Base-by-base conservation (phyloP, 2,888 invertebrate species). In the Apomyelois bistriatella region DNA sequence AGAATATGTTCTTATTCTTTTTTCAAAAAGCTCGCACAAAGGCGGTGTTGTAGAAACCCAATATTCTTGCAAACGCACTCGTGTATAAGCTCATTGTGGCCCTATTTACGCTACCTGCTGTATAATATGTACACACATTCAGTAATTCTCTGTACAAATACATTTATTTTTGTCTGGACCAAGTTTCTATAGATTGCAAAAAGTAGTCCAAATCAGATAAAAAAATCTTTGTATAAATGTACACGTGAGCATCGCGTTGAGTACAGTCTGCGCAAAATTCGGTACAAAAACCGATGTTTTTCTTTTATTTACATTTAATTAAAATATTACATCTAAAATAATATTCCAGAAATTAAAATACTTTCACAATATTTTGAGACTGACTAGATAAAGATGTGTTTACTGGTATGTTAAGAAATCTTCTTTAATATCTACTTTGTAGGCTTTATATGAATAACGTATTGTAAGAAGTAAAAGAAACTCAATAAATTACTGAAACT, bases 21-120 rank as follows among this genome's bases (percentile, higher is more conserved):
- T 60, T 64, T 67, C 62, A 41, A 53, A 55, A 52, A 51, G 36
- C 53, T 48, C 54, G 53, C 52, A 61, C 58, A 61, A 58, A 53
- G 47, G 54, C 36, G n/a, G 37, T 52, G 56, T 58, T 64, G 63
- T 60, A 72, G 76, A 77, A 76, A 79, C 65, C 72, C 72, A 76
- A 79, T 79, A 76, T 70, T 58, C 60, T 62, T 64, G 61, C 62
- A 64, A 36, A 51, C 36, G 16, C 51, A 35, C n/a, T 51, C n/a
- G 32, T 10, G 38, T 50, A 32, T 15, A 51, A 51, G 41, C 41
- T 51, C 36, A 51, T 51, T 51, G 51, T 51, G 35, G 10, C 10
- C 22, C 42, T 28, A 42, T 22, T 42, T 30, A 30, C 43, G 8
- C 43, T 43, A 43, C 43, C 43, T 43, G 43, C 28, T 30, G n/a